Evolutionary conservation across 2,888 invertebrate species (phyloP).

Genomic region (Parapristionchus giblindavisi): DNA sequence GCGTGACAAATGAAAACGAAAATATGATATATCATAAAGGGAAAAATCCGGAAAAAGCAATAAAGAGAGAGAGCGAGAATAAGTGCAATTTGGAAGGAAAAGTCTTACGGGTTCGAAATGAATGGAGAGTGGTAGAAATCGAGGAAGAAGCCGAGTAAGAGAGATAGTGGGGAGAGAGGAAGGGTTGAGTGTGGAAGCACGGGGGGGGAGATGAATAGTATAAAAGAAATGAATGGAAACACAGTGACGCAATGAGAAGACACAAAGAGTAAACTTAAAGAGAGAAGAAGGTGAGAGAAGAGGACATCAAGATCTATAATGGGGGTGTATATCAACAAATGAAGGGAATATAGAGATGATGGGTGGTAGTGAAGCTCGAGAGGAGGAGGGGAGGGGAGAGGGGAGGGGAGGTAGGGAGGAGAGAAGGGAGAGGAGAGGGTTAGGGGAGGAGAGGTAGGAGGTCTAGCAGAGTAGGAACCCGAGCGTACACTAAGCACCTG

Average conservation of each 20-base stretch:
- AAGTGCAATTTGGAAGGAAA: neutral
- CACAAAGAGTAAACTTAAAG: constrained; percentile 11
- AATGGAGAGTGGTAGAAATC: neutral
- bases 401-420: neutral
- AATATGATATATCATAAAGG: too few species aligned
- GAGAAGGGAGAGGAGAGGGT: neutral
- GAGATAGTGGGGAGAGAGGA: constrained; percentile 10
- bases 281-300: constrained; percentile 1
- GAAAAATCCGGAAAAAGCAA: constrained; percentile 1
- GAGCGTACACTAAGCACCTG: neutral
- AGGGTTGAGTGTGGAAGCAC: too few species aligned
- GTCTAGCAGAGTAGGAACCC: neutral
- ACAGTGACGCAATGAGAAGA: too few species aligned
- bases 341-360: too few species aligned
- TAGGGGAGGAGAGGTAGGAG: neutral
- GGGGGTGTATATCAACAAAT: too few species aligned
- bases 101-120: neutral
- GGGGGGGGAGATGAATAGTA: too few species aligned
- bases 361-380: neutral
- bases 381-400: neutral
- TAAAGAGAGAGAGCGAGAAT: constrained; percentile 13
- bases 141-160: constrained; percentile 4
- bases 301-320: too few species aligned
- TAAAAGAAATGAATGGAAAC: constrained; percentile 25
- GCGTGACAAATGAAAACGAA: constrained; percentile 4